These are phyloP conservation scores for Vidua chalybeata DNA, from an alignment of 2,113 vertebrate species.

Conservation along the genomic window DNA sequence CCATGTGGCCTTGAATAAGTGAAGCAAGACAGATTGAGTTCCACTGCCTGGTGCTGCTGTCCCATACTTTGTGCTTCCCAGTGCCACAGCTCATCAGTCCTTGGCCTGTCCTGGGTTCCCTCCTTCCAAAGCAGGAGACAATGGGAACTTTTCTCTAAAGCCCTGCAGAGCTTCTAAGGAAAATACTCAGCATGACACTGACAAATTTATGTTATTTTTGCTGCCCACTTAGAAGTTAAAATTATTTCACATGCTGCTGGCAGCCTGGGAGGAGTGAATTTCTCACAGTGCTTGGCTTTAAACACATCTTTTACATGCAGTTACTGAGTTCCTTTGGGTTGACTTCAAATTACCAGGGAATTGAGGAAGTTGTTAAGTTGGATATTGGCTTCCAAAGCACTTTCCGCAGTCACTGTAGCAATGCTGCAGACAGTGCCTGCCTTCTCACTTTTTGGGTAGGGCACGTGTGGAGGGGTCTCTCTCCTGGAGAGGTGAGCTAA, in stretches of 20 bases:
- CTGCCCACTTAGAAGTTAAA: slow-evolving; percentile 1
- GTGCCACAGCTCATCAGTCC: neutral
- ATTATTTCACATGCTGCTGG: neutral
- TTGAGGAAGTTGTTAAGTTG: neutral
- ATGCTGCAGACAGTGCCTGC: neutral
- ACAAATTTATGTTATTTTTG: slow-evolving; percentile 8
- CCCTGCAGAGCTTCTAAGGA: neutral
- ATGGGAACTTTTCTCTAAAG: neutral
- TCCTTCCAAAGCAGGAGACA: neutral
- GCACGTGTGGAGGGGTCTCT: rapidly evolving
- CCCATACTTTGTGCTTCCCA: neutral
- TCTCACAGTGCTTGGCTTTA: neutral
- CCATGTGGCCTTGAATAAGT: neutral
- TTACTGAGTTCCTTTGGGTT: neutral
- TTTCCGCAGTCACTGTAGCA: neutral
- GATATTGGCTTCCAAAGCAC: neutral
- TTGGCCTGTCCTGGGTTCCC: neutral
- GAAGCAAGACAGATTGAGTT: neutral
- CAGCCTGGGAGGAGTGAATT: neutral
- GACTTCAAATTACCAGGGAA: neutral
- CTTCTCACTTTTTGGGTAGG: neutral
- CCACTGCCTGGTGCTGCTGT: neutral
- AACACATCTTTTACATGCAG: neutral
- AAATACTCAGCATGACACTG: neutral
- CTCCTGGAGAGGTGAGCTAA: neutral